Base-by-base conservation (phyloP, 2,888 invertebrate species). In the Eledona agricola region DNA sequence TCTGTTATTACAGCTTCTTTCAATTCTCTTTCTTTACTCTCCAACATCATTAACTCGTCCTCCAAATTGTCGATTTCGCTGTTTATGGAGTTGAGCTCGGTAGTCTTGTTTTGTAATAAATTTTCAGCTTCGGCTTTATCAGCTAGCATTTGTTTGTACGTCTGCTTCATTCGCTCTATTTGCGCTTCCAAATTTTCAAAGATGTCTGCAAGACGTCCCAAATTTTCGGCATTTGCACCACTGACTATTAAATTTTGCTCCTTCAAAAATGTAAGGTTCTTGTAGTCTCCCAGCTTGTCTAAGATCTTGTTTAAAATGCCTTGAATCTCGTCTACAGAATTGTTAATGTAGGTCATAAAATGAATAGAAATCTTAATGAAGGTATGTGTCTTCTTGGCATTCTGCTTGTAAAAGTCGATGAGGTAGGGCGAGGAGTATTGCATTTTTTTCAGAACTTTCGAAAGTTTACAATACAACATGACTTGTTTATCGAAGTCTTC, bases 51-150 rank as follows among this genome's bases (percentile, higher is more conserved):
- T 2, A 32, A 15, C 17, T 32, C 32, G 10, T 17, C 16, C 17
- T 32, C 32, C n/a, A 32, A 10, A 32, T 32, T 17, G 4, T 16
- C 32, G 1, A 32, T 19, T 32, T 32, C 32, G 4, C 10, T 32
- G 7, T 17, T 16, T 16, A 32, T 9, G 3, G 2, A 4, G 1
- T 17, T 32, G 4, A 17, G 3, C 9, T 17, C 32, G 2, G 17
- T 1, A 2, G 12, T 17, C 2, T 32, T 4, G 7, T 32, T 9
- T 5, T 7, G 2, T 17, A 9, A 7, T 3, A 17, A 5, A n/a
- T 17, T 15, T 17, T 32, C 32, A 9, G n/a, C 32, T 5, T 4
- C 9, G 7, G n/a, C 32, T 16, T 32, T 15, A 17, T 32, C 16
- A 1, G 6, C 4, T n/a, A 31, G 2, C 31, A 32, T 17, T 6